A percentile compares a stretch with the other conserved stretches of the same genome.
Evolutionary conservation across 2,797 vertebrate genomes (phyloP).

Genomic region (Apogon talboti): DNA sequence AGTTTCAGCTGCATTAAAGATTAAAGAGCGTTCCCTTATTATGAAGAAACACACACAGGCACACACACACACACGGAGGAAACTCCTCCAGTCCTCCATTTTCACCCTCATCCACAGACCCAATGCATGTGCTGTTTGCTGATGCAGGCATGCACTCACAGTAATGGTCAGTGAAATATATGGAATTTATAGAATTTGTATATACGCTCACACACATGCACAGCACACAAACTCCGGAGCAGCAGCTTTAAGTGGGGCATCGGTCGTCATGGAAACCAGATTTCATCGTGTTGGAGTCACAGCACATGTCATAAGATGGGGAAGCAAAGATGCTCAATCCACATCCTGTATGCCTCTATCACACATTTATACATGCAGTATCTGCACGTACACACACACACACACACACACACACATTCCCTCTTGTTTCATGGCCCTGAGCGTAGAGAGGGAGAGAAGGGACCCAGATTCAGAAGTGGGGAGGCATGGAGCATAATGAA

Average conservation of each 20-base stretch:
- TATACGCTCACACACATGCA: slow-evolving; percentile 33
- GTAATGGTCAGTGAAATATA: slow-evolving; percentile 28
- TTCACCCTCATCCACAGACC: slow-evolving; percentile 19
- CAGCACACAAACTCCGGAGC: slow-evolving; percentile 52
- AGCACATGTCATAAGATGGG: slow-evolving; percentile 76
- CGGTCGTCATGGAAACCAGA: slow-evolving; percentile 80
- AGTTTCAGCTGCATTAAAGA: slow-evolving; percentile 75
- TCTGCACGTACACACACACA: not conserved
- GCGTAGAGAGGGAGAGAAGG: slow-evolving; percentile 18
- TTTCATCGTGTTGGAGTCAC: slow-evolving; percentile 74
- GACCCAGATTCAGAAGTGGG: slow-evolving; percentile 44
- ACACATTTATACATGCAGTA: slow-evolving; percentile 13
- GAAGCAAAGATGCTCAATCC: slow-evolving; percentile 50
- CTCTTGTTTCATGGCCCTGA: slow-evolving; percentile 42
- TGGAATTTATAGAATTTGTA: slow-evolving; percentile 6
- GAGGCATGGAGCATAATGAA: slow-evolving; percentile 62
- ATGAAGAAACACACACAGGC: slow-evolving; percentile 42
- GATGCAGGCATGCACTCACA: slow-evolving; percentile 13
- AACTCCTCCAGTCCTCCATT: slow-evolving; percentile 49
- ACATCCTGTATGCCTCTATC: slow-evolving; percentile 12
- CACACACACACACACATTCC: slow-evolving; percentile 1
- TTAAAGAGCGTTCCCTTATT: slow-evolving; percentile 70
- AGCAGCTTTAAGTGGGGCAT: slow-evolving; percentile 80
- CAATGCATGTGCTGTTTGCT: slow-evolving; percentile 8
- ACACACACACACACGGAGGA: slow-evolving; percentile 29